phyloP scores from a whole-genome alignment of 2,797 vertebrate species.

The Eleutherodactylus coqui region DNA sequence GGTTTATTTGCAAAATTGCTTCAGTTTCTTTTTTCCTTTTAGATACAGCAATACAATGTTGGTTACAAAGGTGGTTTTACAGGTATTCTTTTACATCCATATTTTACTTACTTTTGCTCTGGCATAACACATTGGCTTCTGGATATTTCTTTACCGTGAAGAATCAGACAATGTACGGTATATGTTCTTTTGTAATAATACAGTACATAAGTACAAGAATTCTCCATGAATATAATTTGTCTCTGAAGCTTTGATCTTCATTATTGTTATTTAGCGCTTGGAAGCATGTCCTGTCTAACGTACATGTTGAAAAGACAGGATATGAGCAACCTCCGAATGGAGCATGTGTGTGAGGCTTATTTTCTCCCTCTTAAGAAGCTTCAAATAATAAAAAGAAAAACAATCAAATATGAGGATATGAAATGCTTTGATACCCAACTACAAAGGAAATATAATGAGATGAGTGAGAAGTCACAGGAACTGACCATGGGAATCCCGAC shows the following conservation, averaged over 20 bases:
- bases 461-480: constrained; percentile 64
- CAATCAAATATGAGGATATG: constrained; percentile 64
- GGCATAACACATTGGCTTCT: background rate
- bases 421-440: constrained; percentile 69
- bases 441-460: constrained; percentile 67
- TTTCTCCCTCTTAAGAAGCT: constrained; percentile 39
- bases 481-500: constrained; percentile 47
- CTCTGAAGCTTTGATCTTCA: constrained; percentile 38
- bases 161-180: background rate
- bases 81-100: no score
- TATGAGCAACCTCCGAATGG: constrained; percentile 14
- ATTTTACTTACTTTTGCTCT: background rate
- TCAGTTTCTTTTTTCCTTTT: no score
- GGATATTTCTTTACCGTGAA: background rate
- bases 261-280: constrained; percentile 54
- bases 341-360: constrained; percentile 19
- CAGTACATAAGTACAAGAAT: background rate
- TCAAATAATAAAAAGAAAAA: constrained; percentile 63
- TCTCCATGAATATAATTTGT: background rate
- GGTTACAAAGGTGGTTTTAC: no score
- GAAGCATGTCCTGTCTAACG: constrained; percentile 41
- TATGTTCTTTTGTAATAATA: background rate
- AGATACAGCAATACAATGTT: no score
- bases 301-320: constrained; percentile 49
- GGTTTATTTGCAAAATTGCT: no score